Conservation (phyloP, 2,113 vertebrate genomes). For the Cyanoramphus novaezelandiae region DNA sequence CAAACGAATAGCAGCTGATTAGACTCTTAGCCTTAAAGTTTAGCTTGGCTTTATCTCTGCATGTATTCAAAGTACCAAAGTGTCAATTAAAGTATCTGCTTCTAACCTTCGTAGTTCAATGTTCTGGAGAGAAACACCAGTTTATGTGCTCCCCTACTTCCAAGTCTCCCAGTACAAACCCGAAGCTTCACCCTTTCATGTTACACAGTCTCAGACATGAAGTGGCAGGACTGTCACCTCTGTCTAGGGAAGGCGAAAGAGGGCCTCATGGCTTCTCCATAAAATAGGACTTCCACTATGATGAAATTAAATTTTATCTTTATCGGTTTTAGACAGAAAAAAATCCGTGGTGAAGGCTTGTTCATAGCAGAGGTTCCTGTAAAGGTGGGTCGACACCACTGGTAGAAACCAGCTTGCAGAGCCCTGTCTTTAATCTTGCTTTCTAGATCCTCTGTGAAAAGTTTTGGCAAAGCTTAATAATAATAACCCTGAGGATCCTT, state of each 20-base stretch:
- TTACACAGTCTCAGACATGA: neutral
- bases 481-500: neutral
- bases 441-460: neutral
- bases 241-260: neutral
- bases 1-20: neutral
- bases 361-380: neutral
- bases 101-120: neutral
- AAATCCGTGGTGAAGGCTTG: neutral
- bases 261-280: neutral
- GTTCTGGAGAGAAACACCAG: neutral
- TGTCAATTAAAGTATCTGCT: neutral
- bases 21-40: neutral
- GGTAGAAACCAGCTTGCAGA: neutral
- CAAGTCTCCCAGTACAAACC: neutral
- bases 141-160: neutral
- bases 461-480: neutral
- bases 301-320: neutral
- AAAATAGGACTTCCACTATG: neutral
- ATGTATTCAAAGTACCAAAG: neutral
- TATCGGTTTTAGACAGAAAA: neutral
- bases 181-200: neutral
- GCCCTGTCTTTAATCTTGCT: neutral
- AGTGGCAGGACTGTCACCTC: neutral
- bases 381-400: neutral
- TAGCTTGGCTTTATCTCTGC: neutral